Conservation (phyloP, 1,140 invertebrate species). For the Pogonus chalceus region DNA sequence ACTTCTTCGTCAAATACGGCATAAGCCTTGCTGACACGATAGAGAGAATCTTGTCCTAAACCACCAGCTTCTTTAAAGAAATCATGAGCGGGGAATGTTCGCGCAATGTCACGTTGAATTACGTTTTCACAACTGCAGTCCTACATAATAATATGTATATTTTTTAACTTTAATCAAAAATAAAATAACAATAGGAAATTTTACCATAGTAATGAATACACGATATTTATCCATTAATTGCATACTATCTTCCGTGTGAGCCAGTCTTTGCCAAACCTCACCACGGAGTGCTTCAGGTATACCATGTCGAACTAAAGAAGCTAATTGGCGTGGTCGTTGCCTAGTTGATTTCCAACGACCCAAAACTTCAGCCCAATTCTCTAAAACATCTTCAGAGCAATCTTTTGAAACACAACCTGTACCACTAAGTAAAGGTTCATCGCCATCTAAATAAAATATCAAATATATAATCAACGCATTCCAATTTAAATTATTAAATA, state of each 20-base stretch:
- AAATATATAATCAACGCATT: background rate
- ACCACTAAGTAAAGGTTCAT: slow-evolving; percentile 92
- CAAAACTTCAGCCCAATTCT: slow-evolving; percentile 86
- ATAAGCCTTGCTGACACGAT: slow-evolving; percentile 93
- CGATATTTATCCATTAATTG: slow-evolving; percentile 88
- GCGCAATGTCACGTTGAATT: slow-evolving; percentile 90
- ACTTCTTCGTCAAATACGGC: slow-evolving; percentile 95
- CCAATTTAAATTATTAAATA: too few species aligned
- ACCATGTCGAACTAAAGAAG: slow-evolving; percentile 70
- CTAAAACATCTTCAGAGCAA: slow-evolving; percentile 83
- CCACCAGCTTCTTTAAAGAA: slow-evolving; percentile 91
- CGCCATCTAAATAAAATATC: slow-evolving; percentile 53
- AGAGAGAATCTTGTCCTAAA: slow-evolving; percentile 87
- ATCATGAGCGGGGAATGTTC: slow-evolving; percentile 97
- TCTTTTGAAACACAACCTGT: slow-evolving; percentile 95
- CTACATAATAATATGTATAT: slow-evolving; percentile 36
- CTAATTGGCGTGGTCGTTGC: slow-evolving; percentile 67
- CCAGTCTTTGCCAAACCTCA: slow-evolving; percentile 94
- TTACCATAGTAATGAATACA: slow-evolving; percentile 81
- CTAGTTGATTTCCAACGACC: slow-evolving; percentile 67
- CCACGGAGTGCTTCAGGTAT: slow-evolving; percentile 93
- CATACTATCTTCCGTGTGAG: slow-evolving; percentile 71
- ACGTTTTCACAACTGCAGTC: slow-evolving; percentile 84
- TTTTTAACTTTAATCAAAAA: background rate
- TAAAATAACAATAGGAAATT: slow-evolving; percentile 10